Conservation (phyloP, 2,888 invertebrate genomes). For the Dolomedes plantarius region DNA sequence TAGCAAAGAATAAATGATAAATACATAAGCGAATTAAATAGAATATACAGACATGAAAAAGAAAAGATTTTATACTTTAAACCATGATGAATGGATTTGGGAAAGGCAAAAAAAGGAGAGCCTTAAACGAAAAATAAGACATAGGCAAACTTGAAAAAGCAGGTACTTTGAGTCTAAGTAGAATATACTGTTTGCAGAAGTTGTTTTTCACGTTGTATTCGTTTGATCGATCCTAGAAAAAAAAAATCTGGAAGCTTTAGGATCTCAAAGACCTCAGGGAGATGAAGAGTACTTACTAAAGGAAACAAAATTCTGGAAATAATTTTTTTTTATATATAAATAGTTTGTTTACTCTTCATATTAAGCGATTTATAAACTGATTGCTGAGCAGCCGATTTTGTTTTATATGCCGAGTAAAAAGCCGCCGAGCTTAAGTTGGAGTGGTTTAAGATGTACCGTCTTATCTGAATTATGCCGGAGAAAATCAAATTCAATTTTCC, state of each 20-base stretch:
- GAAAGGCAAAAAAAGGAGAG: background rate
- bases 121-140: background rate
- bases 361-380: slow-evolving; percentile 6
- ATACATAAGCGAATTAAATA: too few species aligned
- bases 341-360: background rate
- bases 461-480: background rate
- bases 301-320: background rate
- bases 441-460: background rate
- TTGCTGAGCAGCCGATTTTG: background rate
- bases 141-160: background rate
- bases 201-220: background rate
- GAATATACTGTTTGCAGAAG: background rate
- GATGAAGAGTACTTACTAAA: slow-evolving; percentile 9
- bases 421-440: background rate
- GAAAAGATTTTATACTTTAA: background rate
- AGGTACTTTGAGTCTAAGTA: background rate
- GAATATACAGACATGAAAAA: background rate
- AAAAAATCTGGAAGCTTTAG: background rate
- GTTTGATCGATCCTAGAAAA: background rate
- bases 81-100: background rate
- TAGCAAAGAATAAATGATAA: too few species aligned
- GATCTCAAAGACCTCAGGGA: background rate
- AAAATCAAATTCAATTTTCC: slow-evolving; percentile 1
- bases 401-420: background rate
- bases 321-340: background rate